Base-by-base conservation (phyloP, 2,888 invertebrate genomes). In the Caenorhabditis sp. region DNA sequence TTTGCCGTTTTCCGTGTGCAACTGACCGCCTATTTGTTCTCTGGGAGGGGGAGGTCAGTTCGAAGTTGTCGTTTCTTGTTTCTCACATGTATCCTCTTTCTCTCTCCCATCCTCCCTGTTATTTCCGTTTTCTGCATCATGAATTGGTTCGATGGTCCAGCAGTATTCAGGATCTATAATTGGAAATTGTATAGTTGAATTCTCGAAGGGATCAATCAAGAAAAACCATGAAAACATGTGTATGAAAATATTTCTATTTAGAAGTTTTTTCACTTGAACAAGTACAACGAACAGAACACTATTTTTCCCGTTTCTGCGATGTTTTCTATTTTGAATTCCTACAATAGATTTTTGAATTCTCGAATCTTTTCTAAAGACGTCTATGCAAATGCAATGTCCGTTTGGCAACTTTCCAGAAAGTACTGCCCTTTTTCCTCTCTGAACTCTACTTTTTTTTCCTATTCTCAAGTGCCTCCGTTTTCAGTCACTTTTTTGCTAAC, bases 11-110 rank as follows among this genome's bases (percentile, higher is more conserved):
- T 47, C 47, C 13, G 40, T 3, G 47, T n/a, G n/a, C n/a, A 20
- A 20, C 47, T 40, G 40, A 60, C 55, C 62, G 53, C 40, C 20
- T 44, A 40, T 61, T 71, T 62, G 18, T 62, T 53, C 61, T 1
- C n/a, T 15, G 20, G 58, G 20, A 58, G 50, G 9, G 5, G 9
- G 5, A 32, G 40, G 50, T 20, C 69, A 60, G 9, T 69, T 18
- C 47, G 47, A 47, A 47, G 18, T 47, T 47, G 18, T 47, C 47
- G 4, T 47, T 47, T 18, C 20, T n/a, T n/a, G 53, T 24, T 40
- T 53, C 53, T 13, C 53, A 53, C 53, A 18, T 22, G 26, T 53
- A 53, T 53, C 53, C 24, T 9, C 13, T 53, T 53, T 13, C 24
- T 24, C 53, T 53, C 53, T 53, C 26, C 15, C 5, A 9, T 32